Evolutionary conservation across 2,888 invertebrate species (phyloP).

Genomic region (Seira musarum): DNA sequence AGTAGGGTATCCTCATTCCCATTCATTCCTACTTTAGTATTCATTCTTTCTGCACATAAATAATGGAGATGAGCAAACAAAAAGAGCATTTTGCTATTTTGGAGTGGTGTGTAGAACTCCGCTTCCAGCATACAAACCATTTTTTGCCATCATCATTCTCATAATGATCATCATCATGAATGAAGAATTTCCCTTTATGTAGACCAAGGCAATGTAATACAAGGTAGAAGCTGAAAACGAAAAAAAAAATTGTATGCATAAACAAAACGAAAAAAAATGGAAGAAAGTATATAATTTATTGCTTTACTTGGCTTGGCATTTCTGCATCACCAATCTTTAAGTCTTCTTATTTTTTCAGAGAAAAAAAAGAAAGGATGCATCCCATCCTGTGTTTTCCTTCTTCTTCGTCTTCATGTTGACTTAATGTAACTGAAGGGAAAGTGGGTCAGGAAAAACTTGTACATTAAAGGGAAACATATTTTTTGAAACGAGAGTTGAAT

Average conservation of each 20-base stretch:
- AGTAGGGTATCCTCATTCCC: no score
- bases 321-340: slow-evolving; percentile 54
- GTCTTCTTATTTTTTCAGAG: background rate
- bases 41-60: background rate
- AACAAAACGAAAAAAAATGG: background rate
- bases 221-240: background rate
- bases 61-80: slow-evolving; percentile 7
- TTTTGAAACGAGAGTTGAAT: slow-evolving; percentile 37
- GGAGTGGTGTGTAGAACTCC: background rate
- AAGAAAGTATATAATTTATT: slow-evolving; percentile 50
- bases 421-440: slow-evolving; percentile 20
- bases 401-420: slow-evolving; percentile 11
- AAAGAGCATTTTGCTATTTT: background rate
- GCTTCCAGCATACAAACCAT: background rate
- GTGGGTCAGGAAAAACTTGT: slow-evolving; percentile 37
- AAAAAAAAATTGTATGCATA: slow-evolving; percentile 10
- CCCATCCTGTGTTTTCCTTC: slow-evolving; percentile 20
- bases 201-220: no score
- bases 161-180: no score
- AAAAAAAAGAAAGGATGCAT: slow-evolving; percentile 42
- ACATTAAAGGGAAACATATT: slow-evolving; percentile 36
- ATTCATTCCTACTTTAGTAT: background rate
- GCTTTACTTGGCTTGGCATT: slow-evolving; percentile 50
- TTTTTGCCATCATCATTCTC: background rate
- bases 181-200: no score